These are phyloP conservation scores for Nebria salina DNA, from an alignment of 2,888 invertebrate species.

Conservation along the genomic window DNA sequence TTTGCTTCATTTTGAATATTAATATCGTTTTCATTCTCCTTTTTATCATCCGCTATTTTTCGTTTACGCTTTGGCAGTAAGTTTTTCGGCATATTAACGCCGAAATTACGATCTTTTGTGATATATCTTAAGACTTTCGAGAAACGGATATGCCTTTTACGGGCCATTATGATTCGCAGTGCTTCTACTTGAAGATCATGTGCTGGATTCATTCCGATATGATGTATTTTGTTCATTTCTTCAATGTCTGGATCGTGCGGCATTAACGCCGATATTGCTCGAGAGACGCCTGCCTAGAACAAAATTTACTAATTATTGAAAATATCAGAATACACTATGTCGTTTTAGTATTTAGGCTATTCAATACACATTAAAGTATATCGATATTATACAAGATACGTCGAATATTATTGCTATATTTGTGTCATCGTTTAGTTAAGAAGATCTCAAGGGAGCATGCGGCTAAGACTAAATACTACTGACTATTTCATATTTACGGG, in stretches of 20 bases:
- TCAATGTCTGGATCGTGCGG: constrained; percentile 65
- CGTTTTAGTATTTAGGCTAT: no score
- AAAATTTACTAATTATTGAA: not conserved
- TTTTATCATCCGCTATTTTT: constrained; percentile 46
- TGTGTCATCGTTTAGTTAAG: no score
- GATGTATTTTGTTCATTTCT: constrained; percentile 55
- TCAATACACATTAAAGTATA: no score
- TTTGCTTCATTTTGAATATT: not conserved
- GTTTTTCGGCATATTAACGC: constrained; percentile 56
- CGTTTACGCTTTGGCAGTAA: constrained; percentile 54
- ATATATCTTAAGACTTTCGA: constrained; percentile 57
- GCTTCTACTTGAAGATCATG: constrained; percentile 66
- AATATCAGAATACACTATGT: no score
- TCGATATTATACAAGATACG: no score
- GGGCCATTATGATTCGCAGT: constrained; percentile 56
- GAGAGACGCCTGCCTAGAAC: constrained; percentile 70
- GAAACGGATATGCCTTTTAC: constrained; percentile 55
- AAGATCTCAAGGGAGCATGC: no score
- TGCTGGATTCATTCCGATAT: constrained; percentile 77
- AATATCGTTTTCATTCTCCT: constrained; percentile 46
- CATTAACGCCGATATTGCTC: constrained; percentile 78
- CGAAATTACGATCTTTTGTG: constrained; percentile 58
- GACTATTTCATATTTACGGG: not conserved
- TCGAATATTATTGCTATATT: no score
- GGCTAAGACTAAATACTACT: constrained; percentile 7